phyloP scores from a whole-genome alignment of 2,113 vertebrate genomes.

The Elanus axillaris region DNA sequence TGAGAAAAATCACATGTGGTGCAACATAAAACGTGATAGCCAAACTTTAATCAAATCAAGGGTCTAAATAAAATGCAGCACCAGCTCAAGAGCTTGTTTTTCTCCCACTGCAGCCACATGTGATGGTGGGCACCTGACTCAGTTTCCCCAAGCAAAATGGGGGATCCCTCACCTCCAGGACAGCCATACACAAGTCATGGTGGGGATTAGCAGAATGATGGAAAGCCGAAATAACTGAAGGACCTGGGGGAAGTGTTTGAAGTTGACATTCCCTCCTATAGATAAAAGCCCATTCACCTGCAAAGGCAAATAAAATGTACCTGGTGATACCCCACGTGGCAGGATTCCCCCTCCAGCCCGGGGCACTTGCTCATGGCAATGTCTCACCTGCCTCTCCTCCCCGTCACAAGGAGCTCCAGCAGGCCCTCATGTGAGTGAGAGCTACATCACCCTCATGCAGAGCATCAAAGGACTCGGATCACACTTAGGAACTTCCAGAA shows the following conservation, averaged over 20 bases:
- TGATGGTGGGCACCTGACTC: background rate
- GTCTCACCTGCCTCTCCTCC: background rate
- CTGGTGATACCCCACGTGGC: background rate
- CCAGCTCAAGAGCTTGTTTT: fast-evolving
- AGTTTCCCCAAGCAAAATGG: background rate
- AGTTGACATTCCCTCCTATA: fast-evolving
- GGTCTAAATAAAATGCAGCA: background rate
- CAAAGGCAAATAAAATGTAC: background rate
- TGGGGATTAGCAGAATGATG: fast-evolving
- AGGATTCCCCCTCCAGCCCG: background rate
- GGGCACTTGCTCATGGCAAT: background rate
- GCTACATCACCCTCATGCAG: background rate
- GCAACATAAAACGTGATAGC: background rate
- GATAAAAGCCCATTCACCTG: background rate
- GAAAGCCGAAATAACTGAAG: background rate
- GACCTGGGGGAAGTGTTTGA: background rate
- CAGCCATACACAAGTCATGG: background rate
- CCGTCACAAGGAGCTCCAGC: background rate
- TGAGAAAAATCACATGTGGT: background rate
- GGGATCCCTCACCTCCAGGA: background rate
- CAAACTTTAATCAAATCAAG: background rate
- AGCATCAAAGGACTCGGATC: background rate
- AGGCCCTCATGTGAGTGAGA: fast-evolving
- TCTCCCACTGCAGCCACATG: background rate
- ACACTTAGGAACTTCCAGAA: background rate